Evolutionary conservation across 1,140 invertebrate species (phyloP), one percentile per base, ranked within the genome.

Genomic region (Drosophila carrolli): DNA sequence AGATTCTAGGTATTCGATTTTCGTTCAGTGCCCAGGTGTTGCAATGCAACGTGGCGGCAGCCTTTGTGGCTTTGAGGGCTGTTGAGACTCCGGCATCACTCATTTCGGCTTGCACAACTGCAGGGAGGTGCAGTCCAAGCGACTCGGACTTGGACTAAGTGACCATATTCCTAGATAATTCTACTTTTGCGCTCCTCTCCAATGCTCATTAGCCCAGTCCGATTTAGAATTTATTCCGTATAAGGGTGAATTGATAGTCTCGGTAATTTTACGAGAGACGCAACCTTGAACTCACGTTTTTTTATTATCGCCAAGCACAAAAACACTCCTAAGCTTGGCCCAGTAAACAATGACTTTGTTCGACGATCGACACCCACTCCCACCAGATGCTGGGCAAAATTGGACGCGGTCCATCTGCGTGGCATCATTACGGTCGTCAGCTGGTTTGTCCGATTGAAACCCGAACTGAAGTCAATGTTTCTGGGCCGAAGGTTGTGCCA

Each of bases 51-150:
- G 78, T 59, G 51, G 23, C 29, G 44, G 11, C 41, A 58, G 55
- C 40, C 51, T 62, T 73, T 82, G 73, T 70, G 78, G 60, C 63
- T 86, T 88, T 37, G 72, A 86, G 82, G 85, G 82, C 83, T 72
- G 55, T 86, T 86, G 83, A 86, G 70, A 58, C 81, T 74, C 62
- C 60, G 50, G 53, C 74, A 86, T 86, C 83, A 86, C 83, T 86
- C 83, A 86, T 74, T 50, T 50, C 44, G n/a, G n/a, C 47, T 86
- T 86, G 63, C 84, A 78, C 84, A 86, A 88, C 40, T 47, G 19
- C 40, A 47, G 59, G 29, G 35, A 40, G 59, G 43, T 57, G 71
- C 59, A 75, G 40, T 29, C 44, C 38, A 40, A 70, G 32, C 63
- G 55, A 35, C 51, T 57, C 27, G 29, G 23, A 40, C 51, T 48